phyloP scores from a whole-genome alignment of 2,888 invertebrate species.

The Apotomis betuletana region DNA sequence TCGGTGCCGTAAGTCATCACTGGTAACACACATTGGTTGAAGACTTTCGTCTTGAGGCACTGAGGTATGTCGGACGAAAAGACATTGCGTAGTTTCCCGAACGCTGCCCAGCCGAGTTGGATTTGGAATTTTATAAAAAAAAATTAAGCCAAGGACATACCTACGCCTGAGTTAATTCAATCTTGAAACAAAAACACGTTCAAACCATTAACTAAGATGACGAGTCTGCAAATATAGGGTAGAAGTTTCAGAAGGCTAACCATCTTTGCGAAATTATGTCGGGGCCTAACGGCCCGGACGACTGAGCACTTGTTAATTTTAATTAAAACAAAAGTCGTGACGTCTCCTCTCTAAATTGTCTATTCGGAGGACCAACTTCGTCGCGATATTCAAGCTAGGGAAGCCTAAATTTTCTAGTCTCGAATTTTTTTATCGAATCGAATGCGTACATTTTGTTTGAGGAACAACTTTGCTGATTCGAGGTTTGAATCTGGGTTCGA shows the following conservation, averaged over 20 bases:
- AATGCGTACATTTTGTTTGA: background rate
- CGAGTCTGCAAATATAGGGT: background rate
- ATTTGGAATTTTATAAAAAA: no score
- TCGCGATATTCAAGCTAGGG: conserved; percentile 19
- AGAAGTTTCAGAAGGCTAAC: conserved; percentile 1
- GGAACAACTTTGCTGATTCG: conserved; percentile 1
- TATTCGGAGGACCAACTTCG: conserved; percentile 14
- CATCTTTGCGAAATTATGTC: conserved; percentile 29
- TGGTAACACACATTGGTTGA: no score
- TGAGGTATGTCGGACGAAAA: no score
- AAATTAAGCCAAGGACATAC: background rate
- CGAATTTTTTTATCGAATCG: conserved; percentile 17
- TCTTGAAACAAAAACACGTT: conserved; percentile 1
- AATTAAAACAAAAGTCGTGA: conserved; percentile 40
- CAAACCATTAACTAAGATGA: background rate
- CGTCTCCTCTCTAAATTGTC: conserved; percentile 25
- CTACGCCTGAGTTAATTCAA: background rate
- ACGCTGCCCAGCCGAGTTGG: no score
- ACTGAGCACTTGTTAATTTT: conserved; percentile 34
- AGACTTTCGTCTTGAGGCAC: no score
- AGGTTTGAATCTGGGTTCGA: background rate
- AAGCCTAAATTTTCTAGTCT: conserved; percentile 4
- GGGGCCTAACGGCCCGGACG: conserved; percentile 10
- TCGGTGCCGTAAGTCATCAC: no score
- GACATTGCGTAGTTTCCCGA: no score